A percentile compares a stretch with the other conserved stretches of the same genome.
Conservation (phyloP, 2,797 vertebrate genomes). For the Tangara arthus region DNA sequence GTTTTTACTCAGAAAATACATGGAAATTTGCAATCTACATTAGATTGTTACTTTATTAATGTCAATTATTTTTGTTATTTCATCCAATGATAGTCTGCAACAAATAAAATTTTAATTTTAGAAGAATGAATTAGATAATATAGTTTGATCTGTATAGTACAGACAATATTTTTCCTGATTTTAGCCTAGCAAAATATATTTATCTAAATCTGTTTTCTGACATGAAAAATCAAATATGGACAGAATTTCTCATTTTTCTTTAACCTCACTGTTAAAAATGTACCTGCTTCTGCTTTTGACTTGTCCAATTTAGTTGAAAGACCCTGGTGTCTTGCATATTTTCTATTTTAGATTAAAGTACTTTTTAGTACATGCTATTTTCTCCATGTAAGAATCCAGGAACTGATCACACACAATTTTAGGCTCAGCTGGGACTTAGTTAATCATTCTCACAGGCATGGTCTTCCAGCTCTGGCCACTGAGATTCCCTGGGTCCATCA, state of each 20-base stretch:
- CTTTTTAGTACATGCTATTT: neutral
- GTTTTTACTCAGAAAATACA: neutral
- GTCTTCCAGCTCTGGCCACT: neutral
- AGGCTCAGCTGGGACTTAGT: too few relatives aligned
- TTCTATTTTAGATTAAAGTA: neutral
- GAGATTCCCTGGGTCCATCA: neutral
- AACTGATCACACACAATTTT: neutral
- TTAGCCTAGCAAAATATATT: neutral
- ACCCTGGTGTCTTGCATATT: neutral
- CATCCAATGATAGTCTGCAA: neutral
- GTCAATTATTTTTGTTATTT: neutral
- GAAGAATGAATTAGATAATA: neutral
- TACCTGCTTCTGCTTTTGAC: neutral
- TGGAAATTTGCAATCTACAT: neutral
- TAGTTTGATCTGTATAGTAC: neutral
- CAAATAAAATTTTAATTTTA: neutral
- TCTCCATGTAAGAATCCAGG: neutral
- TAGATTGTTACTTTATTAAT: neutral
- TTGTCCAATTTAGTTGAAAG: neutral
- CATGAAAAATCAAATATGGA: neutral
- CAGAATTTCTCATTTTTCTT: neutral
- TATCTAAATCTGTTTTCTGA: neutral
- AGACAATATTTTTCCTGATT: neutral
- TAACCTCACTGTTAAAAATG: neutral
- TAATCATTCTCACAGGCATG: neutral